Base-by-base conservation (phyloP, 35 echinoderm and acorn worm species). In the Eucidaris tribuloides region DNA sequence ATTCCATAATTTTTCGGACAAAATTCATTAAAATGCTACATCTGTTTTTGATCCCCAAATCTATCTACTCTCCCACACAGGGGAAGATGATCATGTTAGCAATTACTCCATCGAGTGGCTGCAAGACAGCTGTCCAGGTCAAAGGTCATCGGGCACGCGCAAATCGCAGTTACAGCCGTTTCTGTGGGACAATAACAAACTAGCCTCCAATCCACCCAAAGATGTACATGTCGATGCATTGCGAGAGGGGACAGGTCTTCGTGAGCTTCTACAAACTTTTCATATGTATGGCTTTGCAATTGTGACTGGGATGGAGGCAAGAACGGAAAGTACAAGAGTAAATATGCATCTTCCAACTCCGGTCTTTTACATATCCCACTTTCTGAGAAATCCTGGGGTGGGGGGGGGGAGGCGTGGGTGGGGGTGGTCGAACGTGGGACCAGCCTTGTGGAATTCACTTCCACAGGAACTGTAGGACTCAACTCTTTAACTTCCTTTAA, bases 61-160 rank as follows among this genome's bases (percentile, higher is more conserved):
- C n/a, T n/a, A n/a, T n/a, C n/a, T n/a, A n/a, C n/a, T 74, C 41
- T 44, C 14, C 2, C 44, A 1, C 7, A 22, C 40, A 74, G 68
- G 68, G 68, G 35, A 33, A 11, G 68, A 74, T 43, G 68, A 74
- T 44, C 68, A 74, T 44, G 68, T 74, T 33, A 74, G 35, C 68
- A 74, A 7, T 40, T 74, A 74, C 38, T 74, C 68, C 68, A 74
- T 74, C 34, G 35, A 74, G 20, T 74, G 68, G 68, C 68, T 74
- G 1, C 68, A n/a, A 7, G 68, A 38, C 37, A 74, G 44, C n/a
- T 14, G 2, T 24, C 68, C 68, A 44, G 68, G 68, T 44, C 68
- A 74, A 40, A 74, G 68, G 68, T 74, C 68, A 38, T 2, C 11
- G 3, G 66, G 20, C 43, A 40, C 17, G n/a, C 24, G 35, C 22